Evolutionary conservation across 2,797 vertebrate genomes (phyloP).

Genomic region (Paratrypauchen microcephalus): DNA sequence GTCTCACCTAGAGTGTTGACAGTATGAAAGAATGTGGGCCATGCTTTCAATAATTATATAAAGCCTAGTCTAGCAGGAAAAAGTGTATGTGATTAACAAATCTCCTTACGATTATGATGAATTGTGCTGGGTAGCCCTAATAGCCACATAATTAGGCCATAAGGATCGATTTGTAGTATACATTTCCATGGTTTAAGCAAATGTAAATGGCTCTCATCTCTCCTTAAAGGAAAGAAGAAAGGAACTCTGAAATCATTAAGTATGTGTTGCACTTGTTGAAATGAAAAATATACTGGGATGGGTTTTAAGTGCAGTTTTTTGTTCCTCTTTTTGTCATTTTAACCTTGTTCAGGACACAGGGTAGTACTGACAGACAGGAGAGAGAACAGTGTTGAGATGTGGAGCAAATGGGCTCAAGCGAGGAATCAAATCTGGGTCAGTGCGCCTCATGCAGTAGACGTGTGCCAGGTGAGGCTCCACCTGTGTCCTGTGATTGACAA

Average conservation of each 20-base stretch:
- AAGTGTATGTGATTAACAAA: constrained; percentile 33
- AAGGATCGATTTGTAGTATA: constrained; percentile 30
- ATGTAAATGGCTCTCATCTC: too few relatives aligned
- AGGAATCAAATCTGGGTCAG: constrained; percentile 8
- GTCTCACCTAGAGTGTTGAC: constrained; percentile 23
- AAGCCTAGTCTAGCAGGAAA: constrained; percentile 29
- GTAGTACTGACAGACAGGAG: neutral
- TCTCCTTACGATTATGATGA: constrained; percentile 27
- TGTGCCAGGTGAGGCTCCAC: neutral
- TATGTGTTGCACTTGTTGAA: neutral
- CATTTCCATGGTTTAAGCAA: neutral
- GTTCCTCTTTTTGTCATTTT: neutral
- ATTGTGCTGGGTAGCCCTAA: constrained; percentile 14
- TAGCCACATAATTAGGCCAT: constrained; percentile 26
- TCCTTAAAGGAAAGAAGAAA: neutral
- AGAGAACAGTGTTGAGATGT: neutral
- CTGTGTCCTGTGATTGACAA: constrained; percentile 2
- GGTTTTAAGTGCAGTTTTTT: neutral
- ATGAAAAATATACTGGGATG: neutral
- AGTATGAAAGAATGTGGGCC: constrained; percentile 34
- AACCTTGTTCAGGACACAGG: neutral
- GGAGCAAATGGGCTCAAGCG: constrained; percentile 6
- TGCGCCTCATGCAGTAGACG: constrained; percentile 5
- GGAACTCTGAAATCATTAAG: neutral
- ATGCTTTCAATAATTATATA: neutral